Evolutionary conservation across 1,140 invertebrate genomes (phyloP), one percentile per base, ranked within the genome.

Genomic region (Diorhabda sublineata): DNA sequence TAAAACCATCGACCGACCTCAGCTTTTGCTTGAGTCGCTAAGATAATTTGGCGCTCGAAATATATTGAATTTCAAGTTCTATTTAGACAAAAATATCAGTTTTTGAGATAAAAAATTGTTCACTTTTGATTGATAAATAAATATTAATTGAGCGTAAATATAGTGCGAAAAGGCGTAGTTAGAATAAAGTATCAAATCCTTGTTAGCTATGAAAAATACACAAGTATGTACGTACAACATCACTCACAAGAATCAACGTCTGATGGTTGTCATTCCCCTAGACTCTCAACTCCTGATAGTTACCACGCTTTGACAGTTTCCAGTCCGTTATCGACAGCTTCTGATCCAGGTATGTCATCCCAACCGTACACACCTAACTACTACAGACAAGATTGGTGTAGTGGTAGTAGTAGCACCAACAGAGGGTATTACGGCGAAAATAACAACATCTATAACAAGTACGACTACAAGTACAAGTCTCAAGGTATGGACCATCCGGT

Each of bases 301-400:
- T 66, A 73, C 59, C 77, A 76, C 74, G 71, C 73, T 44, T 67
- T 77, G 63, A 77, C 73, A 6, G 66, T 74, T 5, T 70, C 73
- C 41, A 79, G 77, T 66, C 78, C 78, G 4, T 45, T 72, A 57
- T 77, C 74, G 2, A 74, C 61, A 60, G 70, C 70, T 4, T 78
- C 78, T 3, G 77, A 79, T 64, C 74, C 77, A 9, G 78, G 79
- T 8, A 79, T 78, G 75, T 79, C 78, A 3, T 79, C 78, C 6
- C 78, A 80, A 58, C 76, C 75, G 5, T 79, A 78, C 75, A 76
- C 75, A 9, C 76, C 78, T 7, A 78, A 78, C 58, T 78, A 77
- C 70, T 75, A 73, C 58, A 72, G 69, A 41, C 70, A 64, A 45
- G 60, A 70, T 8, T 69, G 58, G 63, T 26, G 26, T 26, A 72